Base-by-base conservation (phyloP, 2,888 invertebrate species). In the Gonocerus acuteangulatus region DNA sequence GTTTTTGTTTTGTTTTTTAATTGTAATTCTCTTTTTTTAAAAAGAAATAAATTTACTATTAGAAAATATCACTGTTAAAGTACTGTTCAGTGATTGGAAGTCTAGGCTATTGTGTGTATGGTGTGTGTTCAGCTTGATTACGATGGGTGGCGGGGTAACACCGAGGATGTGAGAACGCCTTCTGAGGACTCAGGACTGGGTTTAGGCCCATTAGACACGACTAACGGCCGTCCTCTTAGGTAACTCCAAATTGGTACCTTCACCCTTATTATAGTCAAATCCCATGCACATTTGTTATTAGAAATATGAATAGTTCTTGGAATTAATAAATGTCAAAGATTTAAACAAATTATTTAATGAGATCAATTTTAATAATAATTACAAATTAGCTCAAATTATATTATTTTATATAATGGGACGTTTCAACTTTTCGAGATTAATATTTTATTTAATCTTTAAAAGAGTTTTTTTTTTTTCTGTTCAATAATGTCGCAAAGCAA, bases 131-230 rank as follows among this genome's bases (percentile, higher is more conserved):
- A 66, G 66, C 66, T 64, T 62, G 66, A 64, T 59, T 64, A 61
- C 61, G 66, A 66, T 60, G 66, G 66, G 64, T 66, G 66, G 66
- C 57, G 66, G 61, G 64, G 62, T 65, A 70, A 71, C 63, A 61
- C 63, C 34, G 71, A 72, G 62, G 72, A 71, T 63, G 70, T 70
- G 65, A 62, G 69, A 63, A 69, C 90, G 73, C 91, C 92, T 70
- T 91, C 91, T 76, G 93, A 93, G 79, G 93, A 93, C 83, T 92
- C 92, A 77, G 93, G 93, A 74, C 85, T 94, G 76, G 92, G 93
- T 76, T 84, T 91, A 78, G 88, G 87, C 61, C 69, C 69, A 39
- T 62, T 63, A 61, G 69, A 69, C 58, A 65, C 67, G 23, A 61
- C 62, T 45, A 66, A 67, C 62, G 63, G 60, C 66, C 66, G 63